Conservation (phyloP, 2,113 vertebrate genomes). For the Anoplopoma fimbria region DNA sequence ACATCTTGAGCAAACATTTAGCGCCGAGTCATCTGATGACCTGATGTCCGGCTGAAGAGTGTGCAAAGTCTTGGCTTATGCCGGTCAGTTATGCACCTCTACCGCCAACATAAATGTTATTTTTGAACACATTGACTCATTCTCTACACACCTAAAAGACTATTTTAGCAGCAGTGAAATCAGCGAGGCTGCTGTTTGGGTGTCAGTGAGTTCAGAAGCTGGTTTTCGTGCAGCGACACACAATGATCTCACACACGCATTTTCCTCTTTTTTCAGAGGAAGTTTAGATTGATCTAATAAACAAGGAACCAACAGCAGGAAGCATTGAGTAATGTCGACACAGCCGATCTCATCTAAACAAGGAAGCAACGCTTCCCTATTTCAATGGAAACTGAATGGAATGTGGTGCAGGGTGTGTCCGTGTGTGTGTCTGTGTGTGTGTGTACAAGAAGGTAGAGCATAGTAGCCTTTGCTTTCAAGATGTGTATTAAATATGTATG, state of each 20-base stretch:
- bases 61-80: conserved; percentile 3
- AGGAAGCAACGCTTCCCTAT: conserved; percentile 55
- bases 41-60: conserved; percentile 16
- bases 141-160: neutral
- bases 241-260: conserved; percentile 25
- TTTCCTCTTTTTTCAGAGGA: conserved; percentile 54
- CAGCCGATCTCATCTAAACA: conserved; percentile 17
- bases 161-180: neutral
- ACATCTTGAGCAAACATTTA: conserved; percentile 39
- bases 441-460: neutral
- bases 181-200: neutral
- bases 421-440: neutral
- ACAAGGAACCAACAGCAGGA: conserved; percentile 48
- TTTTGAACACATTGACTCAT: too few species aligned
- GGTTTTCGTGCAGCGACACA: neutral
- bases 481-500: neutral
- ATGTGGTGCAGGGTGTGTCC: conserved; percentile 34
- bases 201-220: neutral
- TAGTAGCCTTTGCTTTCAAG: neutral
- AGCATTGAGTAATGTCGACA: conserved; percentile 37
- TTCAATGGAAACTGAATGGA: conserved; percentile 48
- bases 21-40: conserved; percentile 14
- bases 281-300: conserved; percentile 37
- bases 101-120: neutral
- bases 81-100: neutral